Base-by-base conservation (phyloP, 2,113 vertebrate genomes). In the Edolisoma coerulescens region DNA sequence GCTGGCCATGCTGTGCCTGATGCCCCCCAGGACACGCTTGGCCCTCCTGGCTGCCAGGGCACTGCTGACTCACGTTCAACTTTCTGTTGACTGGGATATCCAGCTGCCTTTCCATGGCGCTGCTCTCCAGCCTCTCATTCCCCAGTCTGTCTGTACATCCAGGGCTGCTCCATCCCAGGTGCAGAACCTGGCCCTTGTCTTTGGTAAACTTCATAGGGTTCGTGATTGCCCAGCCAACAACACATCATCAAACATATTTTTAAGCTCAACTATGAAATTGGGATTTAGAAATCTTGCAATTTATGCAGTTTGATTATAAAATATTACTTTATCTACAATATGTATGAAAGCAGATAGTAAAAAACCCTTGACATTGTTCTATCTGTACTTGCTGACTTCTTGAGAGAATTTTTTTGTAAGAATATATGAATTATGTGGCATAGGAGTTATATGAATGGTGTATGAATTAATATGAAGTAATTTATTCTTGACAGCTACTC, bases 1-100 rank as follows among this genome's bases (percentile, higher is more conserved):
- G n/a, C 28, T 64, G 60, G 6, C 0, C 0, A 24, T 30, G 30
- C 50, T 65, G 60, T 30, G 20, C 83, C 70, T 75, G 60, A 67
- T 49, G 19, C 1, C 11, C 53, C 44, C 37, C 33, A 69, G 45
- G 53, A 77, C 37, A 27, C 0, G 0, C 2, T 0, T 45, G 84
- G 16, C 39, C 13, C n/a, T 45, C 64, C 64, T 39, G 65, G 16
- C 56, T 79, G 47, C 64, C 47, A 41, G 74, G 74, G 23, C 74
- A 47, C 84, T 54, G 64, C 56, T 74, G 59, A 0, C n/a, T 15
- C 45, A 16, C 0, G 16, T 45, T 41, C 49, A 41, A 6, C 35
- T 54, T 27, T 9, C 26, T 32, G 45, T 11, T 0, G 0, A 8
- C 63, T 54, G 69, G 28, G 23, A 16, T 3, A 5, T 17, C 12